These are phyloP conservation scores for Macrosiphum euphorbiae DNA, from an alignment of 2,888 invertebrate species.

Conservation along the genomic window DNA sequence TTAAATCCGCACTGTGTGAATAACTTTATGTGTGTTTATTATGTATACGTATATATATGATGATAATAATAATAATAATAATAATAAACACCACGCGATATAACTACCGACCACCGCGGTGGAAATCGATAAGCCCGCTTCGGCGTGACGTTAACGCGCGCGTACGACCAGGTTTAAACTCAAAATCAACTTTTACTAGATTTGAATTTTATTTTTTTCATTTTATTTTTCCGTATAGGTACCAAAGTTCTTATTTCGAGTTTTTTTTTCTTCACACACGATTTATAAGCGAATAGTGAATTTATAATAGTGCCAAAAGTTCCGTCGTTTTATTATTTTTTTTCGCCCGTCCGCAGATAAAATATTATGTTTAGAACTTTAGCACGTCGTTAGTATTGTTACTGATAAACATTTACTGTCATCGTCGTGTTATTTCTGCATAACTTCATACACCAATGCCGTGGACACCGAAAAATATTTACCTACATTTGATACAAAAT, in stretches of 20 bases:
- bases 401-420: not conserved
- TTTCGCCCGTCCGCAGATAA: not conserved
- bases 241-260: not conserved
- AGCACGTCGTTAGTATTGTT: not conserved
- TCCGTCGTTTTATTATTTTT: not conserved
- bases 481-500: not conserved
- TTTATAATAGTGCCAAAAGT: not conserved
- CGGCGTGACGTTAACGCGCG: not conserved
- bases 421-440: not conserved
- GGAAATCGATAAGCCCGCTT: conserved; percentile 8
- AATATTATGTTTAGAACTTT: not conserved
- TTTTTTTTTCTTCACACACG: not conserved
- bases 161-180: not conserved
- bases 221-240: not conserved
- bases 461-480: not conserved
- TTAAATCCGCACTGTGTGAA: not conserved
- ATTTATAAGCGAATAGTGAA: not conserved
- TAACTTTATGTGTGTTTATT: not conserved
- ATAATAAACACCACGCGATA: conserved; percentile 32
- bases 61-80: not conserved
- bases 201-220: not conserved
- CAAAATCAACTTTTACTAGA: not conserved
- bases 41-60: not conserved
- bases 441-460: not conserved
- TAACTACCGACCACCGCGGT: not conserved